Base-by-base conservation (phyloP, 1,140 invertebrate species). In the Sogatella furcifera region DNA sequence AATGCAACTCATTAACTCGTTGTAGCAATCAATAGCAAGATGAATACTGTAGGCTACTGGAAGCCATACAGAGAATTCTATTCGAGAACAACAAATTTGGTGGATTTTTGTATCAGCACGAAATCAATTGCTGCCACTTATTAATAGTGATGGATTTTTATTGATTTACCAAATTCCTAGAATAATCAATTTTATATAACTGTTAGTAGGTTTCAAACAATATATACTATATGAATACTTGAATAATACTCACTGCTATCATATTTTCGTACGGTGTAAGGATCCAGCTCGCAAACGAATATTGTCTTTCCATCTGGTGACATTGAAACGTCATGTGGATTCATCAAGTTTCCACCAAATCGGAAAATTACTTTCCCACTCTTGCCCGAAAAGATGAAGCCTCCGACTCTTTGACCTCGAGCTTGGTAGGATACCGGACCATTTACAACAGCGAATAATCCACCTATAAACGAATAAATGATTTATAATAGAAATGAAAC, bases 261-360 rank as follows among this genome's bases (percentile, higher is more conserved):
- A 74, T 88, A 86, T 70, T 80, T 85, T 68, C 83, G 82, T 28
- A 85, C 70, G 65, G 76, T 78, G 64, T 79, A 80, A 1, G 82
- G 80, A 65, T 81, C 73, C 5, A 92, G 73, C 70, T 92, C 88
- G 1, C 83, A 84, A 1, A 90, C 85, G 70, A 87, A 92, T 13
- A 89, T 78, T 55, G 78, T 76, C 44, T 73, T 76, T 44, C 84
- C 87, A 74, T 90, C 81, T 0, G 73, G 65, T 4, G 80, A 77
- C 0, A 88, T 81, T 1, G 83, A 81, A 8, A 92, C 72, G 70
- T 90, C 88, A 72, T 93, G 90, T 0, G 90, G 89, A 62, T 80
- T 80, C 28, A 72, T 60, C 71, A 92, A 84, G 58, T 72, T 62
- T 43, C 74, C 73, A 15, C 72, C 71, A 69, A 89, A 87, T 62